phyloP scores from a whole-genome alignment of 2,888 invertebrate genomes.

The Dexiosoma caninum region DNA sequence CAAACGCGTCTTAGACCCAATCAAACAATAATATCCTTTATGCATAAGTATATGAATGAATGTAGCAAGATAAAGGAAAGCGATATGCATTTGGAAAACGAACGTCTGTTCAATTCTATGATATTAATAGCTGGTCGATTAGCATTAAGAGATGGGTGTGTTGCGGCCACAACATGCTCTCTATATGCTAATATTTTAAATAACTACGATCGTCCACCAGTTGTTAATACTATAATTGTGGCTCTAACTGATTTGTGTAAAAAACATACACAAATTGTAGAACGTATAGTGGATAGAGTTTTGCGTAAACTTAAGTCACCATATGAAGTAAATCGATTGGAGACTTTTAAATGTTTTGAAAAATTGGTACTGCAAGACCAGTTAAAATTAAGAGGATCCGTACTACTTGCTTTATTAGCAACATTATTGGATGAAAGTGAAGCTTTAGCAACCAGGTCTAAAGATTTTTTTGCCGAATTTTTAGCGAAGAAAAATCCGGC shows the following conservation, averaged over 20 bases:
- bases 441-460: conserved; percentile 71
- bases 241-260: conserved; percentile 75
- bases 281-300: conserved; percentile 72
- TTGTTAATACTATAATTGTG: conserved; percentile 75
- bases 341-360: conserved; percentile 75
- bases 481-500: conserved; percentile 68
- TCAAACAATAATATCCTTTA: conserved; percentile 68
- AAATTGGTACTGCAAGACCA: conserved; percentile 75
- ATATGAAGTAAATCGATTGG: conserved; percentile 73
- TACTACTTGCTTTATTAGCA: conserved; percentile 71
- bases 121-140: conserved; percentile 73
- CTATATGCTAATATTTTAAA: conserved; percentile 68
- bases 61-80: conserved; percentile 70
- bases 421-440: conserved; percentile 71
- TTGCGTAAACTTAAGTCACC: conserved; percentile 73
- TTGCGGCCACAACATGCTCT: conserved; percentile 68
- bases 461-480: conserved; percentile 74
- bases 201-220: conserved; percentile 74
- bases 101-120: conserved; percentile 75
- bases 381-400: conserved; percentile 73
- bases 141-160: conserved; percentile 69
- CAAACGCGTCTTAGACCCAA: conserved; percentile 69
- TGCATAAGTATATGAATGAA: conserved; percentile 72
- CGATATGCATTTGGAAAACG: conserved; percentile 73
- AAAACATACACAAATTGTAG: conserved; percentile 74